Conservation (phyloP, 2,113 vertebrate genomes). For the Spilogale gracilis region DNA sequence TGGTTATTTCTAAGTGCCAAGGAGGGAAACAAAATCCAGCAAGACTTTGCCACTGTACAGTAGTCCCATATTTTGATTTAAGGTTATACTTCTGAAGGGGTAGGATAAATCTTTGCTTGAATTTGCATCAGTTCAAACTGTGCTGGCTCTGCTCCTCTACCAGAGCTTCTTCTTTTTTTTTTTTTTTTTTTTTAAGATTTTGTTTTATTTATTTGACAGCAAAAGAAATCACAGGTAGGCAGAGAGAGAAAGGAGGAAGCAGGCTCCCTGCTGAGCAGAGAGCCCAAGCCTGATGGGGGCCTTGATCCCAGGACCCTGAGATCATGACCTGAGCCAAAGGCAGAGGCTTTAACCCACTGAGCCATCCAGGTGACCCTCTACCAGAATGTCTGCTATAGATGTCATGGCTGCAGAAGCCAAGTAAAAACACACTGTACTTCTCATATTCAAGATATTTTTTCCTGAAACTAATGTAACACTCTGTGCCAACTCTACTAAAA, state of each 20-base stretch:
- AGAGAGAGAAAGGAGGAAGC: too few relatives aligned
- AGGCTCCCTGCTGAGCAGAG: too few relatives aligned
- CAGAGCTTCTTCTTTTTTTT: not conserved
- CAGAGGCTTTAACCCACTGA: too few relatives aligned
- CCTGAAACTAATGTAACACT: not conserved
- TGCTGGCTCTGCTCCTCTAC: not conserved
- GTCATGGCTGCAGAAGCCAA: not conserved
- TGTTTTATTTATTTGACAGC: too few relatives aligned
- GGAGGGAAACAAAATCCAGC: not conserved
- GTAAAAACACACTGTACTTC: not conserved
- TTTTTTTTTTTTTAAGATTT: too few relatives aligned
- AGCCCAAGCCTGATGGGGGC: too few relatives aligned
- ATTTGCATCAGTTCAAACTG: not conserved
- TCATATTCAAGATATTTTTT: slow-evolving; percentile 12
- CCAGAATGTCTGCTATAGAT: not conserved
- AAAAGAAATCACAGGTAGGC: too few relatives aligned
- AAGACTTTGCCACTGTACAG: not conserved
- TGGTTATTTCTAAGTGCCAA: not conserved
- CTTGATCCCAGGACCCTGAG: too few relatives aligned
- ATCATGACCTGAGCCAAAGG: too few relatives aligned
- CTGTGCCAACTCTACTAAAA: not conserved
- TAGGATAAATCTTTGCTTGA: not conserved
- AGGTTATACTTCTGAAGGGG: not conserved
- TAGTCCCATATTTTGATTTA: not conserved
- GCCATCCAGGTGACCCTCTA: not conserved